These are phyloP conservation scores for Sebastes kiyomatsui DNA, from an alignment of 2,797 vertebrate genomes.

Conservation along the genomic window DNA sequence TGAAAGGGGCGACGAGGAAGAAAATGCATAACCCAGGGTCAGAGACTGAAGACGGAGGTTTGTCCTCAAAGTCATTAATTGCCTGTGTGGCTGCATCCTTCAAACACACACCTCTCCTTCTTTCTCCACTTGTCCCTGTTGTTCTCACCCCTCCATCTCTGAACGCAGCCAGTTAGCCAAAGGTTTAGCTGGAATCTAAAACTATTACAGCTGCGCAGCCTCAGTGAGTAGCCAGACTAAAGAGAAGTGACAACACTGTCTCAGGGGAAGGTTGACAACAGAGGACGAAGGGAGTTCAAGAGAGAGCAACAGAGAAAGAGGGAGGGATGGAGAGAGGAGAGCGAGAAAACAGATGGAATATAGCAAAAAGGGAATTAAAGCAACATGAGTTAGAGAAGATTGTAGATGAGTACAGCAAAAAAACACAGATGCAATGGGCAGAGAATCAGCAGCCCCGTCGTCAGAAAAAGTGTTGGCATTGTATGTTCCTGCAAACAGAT, in stretches of 20 bases:
- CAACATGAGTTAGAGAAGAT: slow-evolving; percentile 18
- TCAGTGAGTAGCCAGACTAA: slow-evolving; percentile 72
- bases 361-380: slow-evolving; percentile 36
- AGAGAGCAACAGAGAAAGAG: slow-evolving; percentile 16
- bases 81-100: slow-evolving; percentile 48
- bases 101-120: slow-evolving; percentile 37
- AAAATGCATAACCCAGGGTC: slow-evolving; percentile 56
- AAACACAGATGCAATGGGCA: background rate
- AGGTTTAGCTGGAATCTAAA: slow-evolving; percentile 81
- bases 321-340: background rate
- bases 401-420: background rate
- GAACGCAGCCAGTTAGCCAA: slow-evolving; percentile 65
- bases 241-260: slow-evolving; percentile 82
- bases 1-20: slow-evolving; percentile 25
- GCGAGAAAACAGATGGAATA: slow-evolving; percentile 52
- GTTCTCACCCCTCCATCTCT: slow-evolving; percentile 49
- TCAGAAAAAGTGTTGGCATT: background rate
- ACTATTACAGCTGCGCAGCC: slow-evolving; percentile 76
- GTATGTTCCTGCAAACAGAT: background rate
- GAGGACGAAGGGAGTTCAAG: slow-evolving; percentile 69
- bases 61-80: slow-evolving; percentile 72
- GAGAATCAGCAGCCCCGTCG: background rate
- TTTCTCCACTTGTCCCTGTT: slow-evolving; percentile 17
- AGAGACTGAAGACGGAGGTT: slow-evolving; percentile 59
- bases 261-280: slow-evolving; percentile 80